Evolutionary conservation across 2,888 invertebrate genomes (phyloP), one percentile per base, ranked within the genome.

Genomic region (Campopleginae sp.): DNA sequence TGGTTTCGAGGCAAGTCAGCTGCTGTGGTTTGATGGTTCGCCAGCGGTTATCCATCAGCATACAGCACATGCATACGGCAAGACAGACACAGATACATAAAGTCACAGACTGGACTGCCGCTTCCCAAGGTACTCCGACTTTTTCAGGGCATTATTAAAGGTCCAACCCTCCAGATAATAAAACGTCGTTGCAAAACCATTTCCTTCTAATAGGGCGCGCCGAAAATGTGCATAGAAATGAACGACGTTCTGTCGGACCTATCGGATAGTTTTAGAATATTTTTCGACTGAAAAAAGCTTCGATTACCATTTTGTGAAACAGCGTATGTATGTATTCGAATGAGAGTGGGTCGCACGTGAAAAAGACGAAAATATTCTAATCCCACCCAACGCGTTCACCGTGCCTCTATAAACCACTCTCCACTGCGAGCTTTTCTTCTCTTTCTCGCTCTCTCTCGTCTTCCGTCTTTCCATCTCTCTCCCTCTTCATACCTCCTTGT

Each of bases 1-100:
- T 79, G 72, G 81, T 72, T 72, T 66, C 66, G 48, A 66, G 82
- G 54, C 72, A 51, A 82, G 85, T 82, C 85, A 80, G 84, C 84
- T 84, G 83, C 23, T 76, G 80, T 23, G 85, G 82, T 58, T 75
- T 61, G 82, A 76, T 31, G 75, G 82, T 66, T 79, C 33, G 66
- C 58, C 58, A 23, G 65, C 51, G 42, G 74, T 80, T 74, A 48
- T 65, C 44, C 65, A 42, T 77, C 76, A 71, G 61, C 44, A 65
- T 14, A 58, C 74, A 38, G 46, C 42, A 68, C 61, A 12, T 48
- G 65, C 48, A 68, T 17, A 23, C 58, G 17, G 27, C 8, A 38
- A 14, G 31, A 27, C 66, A 38, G 17, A 46, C 33, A n/a, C 65
- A 38, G 38, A 7, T 7, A 46, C 5, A 51, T 27, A 42, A 8